Percentiles rank a stretch among this genome's conserved stretches.
Conservation (phyloP, 2,888 invertebrate genomes). For the Nomada ferruginata region DNA sequence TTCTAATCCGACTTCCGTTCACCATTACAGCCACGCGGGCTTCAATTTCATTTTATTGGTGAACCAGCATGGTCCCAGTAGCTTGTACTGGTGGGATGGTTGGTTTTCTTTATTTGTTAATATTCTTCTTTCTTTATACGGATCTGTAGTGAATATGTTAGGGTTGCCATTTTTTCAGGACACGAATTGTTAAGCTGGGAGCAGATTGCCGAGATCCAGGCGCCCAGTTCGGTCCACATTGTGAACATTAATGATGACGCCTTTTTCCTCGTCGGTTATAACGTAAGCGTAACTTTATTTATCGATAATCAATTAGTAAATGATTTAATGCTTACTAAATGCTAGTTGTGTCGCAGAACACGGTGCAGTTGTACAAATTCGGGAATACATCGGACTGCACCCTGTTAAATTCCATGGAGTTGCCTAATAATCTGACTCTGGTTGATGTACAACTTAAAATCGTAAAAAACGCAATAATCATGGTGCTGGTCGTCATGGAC, state of each 20-base stretch:
- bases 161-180: slow-evolving; percentile 56
- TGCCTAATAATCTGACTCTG: slow-evolving; percentile 57
- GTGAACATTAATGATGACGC: slow-evolving; percentile 68
- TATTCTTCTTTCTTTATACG: neutral
- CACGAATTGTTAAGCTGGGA: slow-evolving; percentile 72
- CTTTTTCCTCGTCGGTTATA: slow-evolving; percentile 68
- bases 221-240: slow-evolving; percentile 60
- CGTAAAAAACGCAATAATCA: slow-evolving; percentile 52
- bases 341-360: slow-evolving; percentile 53
- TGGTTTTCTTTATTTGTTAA: slow-evolving; percentile 6
- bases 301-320: neutral
- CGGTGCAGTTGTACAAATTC: slow-evolving; percentile 70
- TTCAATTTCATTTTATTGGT: slow-evolving; percentile 70
- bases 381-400: slow-evolving; percentile 48
- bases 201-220: slow-evolving; percentile 63
- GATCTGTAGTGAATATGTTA: neutral
- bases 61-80: slow-evolving; percentile 66
- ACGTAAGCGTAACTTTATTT: slow-evolving; percentile 57
- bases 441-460: slow-evolving; percentile 67
- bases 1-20: slow-evolving; percentile 66
- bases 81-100: slow-evolving; percentile 78
- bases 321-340: neutral
- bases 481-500: slow-evolving; percentile 66
- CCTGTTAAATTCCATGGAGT: slow-evolving; percentile 14
- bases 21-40: slow-evolving; percentile 67